These are phyloP conservation scores for Sebastes iracundus DNA, from an alignment of 2,797 vertebrate genomes.

Conservation along the genomic window DNA sequence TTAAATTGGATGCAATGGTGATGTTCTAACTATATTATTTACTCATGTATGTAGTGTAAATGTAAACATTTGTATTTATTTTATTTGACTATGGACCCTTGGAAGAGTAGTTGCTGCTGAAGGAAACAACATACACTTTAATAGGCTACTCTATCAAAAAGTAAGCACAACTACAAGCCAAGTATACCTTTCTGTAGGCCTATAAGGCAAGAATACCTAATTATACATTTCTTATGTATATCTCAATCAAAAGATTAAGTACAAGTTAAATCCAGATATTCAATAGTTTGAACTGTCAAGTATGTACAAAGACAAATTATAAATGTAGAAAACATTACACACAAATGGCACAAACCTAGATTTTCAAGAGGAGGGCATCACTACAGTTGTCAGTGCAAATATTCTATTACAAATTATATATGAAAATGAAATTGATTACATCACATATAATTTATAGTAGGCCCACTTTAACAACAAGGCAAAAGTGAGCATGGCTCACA, in stretches of 20 bases:
- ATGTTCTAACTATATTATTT: not conserved
- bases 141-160: too few relatives aligned
- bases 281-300: not conserved
- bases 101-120: not conserved
- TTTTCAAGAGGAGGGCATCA: not conserved
- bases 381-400: not conserved
- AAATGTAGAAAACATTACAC: constrained; percentile 1
- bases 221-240: too few relatives aligned
- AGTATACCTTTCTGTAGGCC: too few relatives aligned
- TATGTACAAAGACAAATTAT: constrained; percentile 16
- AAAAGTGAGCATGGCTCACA: too few relatives aligned
- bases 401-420: not conserved
- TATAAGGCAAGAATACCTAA: too few relatives aligned
- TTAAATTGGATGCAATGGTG: not conserved
- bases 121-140: not conserved
- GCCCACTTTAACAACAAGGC: not conserved
- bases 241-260: too few relatives aligned
- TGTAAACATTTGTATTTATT: not conserved
- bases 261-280: not conserved
- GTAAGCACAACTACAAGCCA: too few relatives aligned
- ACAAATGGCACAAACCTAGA: constrained; percentile 4
- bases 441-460: not conserved
- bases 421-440: constrained; percentile 1
- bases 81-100: not conserved
- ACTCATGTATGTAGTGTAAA: not conserved